Percentiles rank a stretch among this genome's conserved stretches.
Conservation (phyloP, 1,140 invertebrate species). For the Drosophila sechellia region DNA sequence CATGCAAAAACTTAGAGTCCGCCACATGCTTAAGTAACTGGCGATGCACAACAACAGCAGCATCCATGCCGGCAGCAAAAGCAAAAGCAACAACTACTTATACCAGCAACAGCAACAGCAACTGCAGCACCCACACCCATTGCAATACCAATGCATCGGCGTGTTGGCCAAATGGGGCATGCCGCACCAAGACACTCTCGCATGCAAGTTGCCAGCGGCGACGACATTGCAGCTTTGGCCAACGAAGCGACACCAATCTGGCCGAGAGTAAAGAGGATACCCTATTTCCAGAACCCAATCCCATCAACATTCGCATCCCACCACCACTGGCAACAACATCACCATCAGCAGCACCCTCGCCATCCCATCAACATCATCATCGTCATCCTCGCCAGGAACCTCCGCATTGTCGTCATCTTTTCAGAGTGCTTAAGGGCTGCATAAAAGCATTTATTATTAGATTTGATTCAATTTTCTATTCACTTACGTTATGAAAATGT, state of each 20-base stretch:
- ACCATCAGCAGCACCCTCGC: neutral
- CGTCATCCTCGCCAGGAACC: constrained; percentile 33
- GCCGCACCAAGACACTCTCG: constrained; percentile 37
- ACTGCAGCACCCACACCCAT: too few species aligned
- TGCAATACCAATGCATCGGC: neutral
- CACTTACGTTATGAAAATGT: constrained; percentile 83
- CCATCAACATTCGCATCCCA: constrained; percentile 1
- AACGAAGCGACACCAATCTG: constrained; percentile 78
- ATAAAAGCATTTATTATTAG: constrained; percentile 84
- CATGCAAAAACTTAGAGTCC: constrained; percentile 28
- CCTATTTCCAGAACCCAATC: constrained; percentile 16
- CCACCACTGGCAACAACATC: neutral
- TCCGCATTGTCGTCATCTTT: constrained; percentile 74
- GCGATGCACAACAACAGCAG: constrained; percentile 22
- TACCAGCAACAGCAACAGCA: too few species aligned
- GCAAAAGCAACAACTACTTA: neutral
- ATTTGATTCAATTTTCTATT: constrained; percentile 84
- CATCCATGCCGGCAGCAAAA: constrained; percentile 10
- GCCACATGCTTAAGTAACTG: constrained; percentile 55
- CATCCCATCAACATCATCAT: constrained; percentile 10
- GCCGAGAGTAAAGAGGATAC: constrained; percentile 21
- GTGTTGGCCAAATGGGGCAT: constrained; percentile 57
- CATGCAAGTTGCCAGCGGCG: constrained; percentile 59
- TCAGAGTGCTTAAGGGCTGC: constrained; percentile 82
- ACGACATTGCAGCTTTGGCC: constrained; percentile 62